Evolutionary conservation across 2,113 vertebrate species (phyloP), one percentile per base, ranked within the genome.

Genomic region (Trogon surrucura): DNA sequence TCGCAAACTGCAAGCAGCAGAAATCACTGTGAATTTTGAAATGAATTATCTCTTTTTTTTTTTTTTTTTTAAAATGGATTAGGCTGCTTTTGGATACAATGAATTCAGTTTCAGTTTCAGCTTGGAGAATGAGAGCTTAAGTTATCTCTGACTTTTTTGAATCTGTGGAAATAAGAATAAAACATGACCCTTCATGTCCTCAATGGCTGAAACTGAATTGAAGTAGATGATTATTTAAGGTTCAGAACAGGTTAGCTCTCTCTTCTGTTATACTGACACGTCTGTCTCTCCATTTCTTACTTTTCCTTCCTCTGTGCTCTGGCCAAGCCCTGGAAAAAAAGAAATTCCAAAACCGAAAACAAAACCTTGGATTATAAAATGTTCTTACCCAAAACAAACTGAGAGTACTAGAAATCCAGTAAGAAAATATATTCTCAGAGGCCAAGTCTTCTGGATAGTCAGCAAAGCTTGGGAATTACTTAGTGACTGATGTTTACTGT

Each of bases 141-240:
- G 32, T 41, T 89, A 13, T n/a, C 51, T 78, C 80, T 64, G 61
- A 70, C 36, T 93, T 58, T 41, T 90, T 27, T 84, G 47, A 91
- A 88, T 78, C 47, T 61, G 32, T n/a, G 44, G 61, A 88, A 91
- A 60, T 93, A 74, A 88, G 72, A 88, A 66, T 83, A 80, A 94
- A 93, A 51, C 44, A 26, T 78, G 56, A 78, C 56, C 84, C 29
- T 93, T 86, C 32, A 29, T 5, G 8, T 71, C 85, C 45, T 89
- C 61, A 60, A 2, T 60, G 56, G 36, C 61, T 94, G 80, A 84
- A 45, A 58, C 36, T 57, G 72, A 79, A 88, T 25, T 67, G 56
- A 91, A 75, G 38, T 29, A 90, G 61, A 34, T 74, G 60, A 73
- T 88, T 93, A 85, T 88, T 89, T 90, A 62, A 88, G 69, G 81